phyloP scores from a whole-genome alignment of 92 coral and sea anemone species.

The Pocillopora meandrina region DNA sequence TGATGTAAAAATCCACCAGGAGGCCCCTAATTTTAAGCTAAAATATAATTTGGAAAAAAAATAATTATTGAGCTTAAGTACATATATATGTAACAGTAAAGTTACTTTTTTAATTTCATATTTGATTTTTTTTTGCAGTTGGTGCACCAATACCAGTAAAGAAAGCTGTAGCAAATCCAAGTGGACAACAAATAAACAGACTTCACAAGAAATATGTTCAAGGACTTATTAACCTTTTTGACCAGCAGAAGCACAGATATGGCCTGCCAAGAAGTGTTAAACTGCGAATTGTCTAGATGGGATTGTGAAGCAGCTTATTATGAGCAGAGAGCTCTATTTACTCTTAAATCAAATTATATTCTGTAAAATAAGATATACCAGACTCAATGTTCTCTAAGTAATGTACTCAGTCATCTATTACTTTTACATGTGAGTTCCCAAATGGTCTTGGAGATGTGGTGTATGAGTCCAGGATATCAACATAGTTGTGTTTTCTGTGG shows the following conservation, averaged over 20 bases:
- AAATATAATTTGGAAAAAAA: too few species aligned
- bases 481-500: too few species aligned
- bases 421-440: too few species aligned
- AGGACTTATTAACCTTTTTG: constrained; percentile 75
- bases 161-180: constrained; percentile 80
- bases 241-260: constrained; percentile 81
- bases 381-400: too few species aligned
- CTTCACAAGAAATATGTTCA: constrained; percentile 84
- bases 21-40: too few species aligned
- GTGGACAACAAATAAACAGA: constrained; percentile 60
- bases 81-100: neutral
- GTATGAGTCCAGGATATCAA: too few species aligned
- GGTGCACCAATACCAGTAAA: constrained; percentile 96
- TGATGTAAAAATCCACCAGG: too few species aligned
- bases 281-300: constrained; percentile 51
- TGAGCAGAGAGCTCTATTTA: neutral
- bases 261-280: constrained; percentile 79
- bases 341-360: neutral
- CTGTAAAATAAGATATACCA: neutral
- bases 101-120: neutral
- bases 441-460: too few species aligned
- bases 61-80: neutral
- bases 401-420: too few species aligned
- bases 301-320: neutral
- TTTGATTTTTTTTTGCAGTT: constrained; percentile 55